Evolutionary conservation across 2,888 invertebrate species (phyloP).

Genomic region (Dolomedes plantarius): DNA sequence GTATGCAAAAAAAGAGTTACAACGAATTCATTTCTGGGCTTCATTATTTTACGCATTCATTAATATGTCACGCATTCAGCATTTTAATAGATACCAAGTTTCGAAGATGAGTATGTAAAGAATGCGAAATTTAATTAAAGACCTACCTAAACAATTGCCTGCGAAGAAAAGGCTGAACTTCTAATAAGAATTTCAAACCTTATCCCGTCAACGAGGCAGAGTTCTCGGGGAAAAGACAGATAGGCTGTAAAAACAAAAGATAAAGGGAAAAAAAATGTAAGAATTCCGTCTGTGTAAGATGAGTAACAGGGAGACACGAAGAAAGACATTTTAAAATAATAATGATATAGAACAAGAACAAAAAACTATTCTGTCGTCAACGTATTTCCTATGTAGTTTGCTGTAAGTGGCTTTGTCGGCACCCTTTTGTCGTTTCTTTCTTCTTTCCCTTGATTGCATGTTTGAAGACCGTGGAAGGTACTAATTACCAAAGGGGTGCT

Average conservation of each 20-base stretch:
- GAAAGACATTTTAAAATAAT: slow-evolving; percentile 53
- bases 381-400: slow-evolving; percentile 16
- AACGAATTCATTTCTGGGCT: too few relatives aligned
- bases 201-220: not conserved
- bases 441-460: slow-evolving; percentile 3
- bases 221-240: not conserved
- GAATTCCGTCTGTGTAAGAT: slow-evolving; percentile 21
- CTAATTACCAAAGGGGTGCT: slow-evolving; percentile 57
- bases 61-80: too few relatives aligned
- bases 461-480: slow-evolving; percentile 17
- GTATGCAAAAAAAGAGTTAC: not conserved
- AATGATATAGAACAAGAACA: slow-evolving; percentile 38
- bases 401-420: slow-evolving; percentile 42
- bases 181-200: slow-evolving; percentile 35
- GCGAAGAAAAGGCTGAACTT: slow-evolving; percentile 15
- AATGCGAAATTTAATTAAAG: slow-evolving; percentile 44
- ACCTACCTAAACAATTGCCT: slow-evolving; percentile 30
- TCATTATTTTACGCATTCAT: too few relatives aligned
- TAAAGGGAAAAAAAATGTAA: slow-evolving; percentile 37
- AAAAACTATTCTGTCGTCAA: slow-evolving; percentile 46
- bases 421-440: slow-evolving; percentile 36
- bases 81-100: too few relatives aligned
- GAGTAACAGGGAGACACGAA: slow-evolving; percentile 45
- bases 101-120: not conserved
- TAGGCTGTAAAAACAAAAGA: slow-evolving; percentile 26